Evolutionary conservation across 2,888 invertebrate genomes (phyloP).

Genomic region (Drosophila leonis): DNA sequence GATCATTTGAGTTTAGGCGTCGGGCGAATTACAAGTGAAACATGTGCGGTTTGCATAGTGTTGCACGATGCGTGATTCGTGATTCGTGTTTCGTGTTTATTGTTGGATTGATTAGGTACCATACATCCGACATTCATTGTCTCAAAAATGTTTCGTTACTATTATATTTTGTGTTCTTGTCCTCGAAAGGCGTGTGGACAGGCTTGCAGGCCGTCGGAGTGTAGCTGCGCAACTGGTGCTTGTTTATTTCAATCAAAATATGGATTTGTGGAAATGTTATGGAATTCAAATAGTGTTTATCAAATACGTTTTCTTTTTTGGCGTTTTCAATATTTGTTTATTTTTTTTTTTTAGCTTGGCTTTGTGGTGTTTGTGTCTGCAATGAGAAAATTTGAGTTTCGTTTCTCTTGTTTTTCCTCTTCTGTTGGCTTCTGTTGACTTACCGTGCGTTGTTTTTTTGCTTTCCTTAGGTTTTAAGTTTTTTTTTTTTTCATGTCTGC

Average conservation of each 20-base stretch:
- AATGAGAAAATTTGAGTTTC: background rate
- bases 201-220: background rate
- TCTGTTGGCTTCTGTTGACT: background rate
- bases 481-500: background rate
- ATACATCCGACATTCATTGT: background rate
- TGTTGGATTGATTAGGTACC: background rate
- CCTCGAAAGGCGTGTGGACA: background rate
- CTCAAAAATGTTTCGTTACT: background rate
- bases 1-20: background rate
- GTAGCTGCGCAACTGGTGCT: slow-evolving; percentile 17
- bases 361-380: background rate
- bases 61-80: too few species aligned
- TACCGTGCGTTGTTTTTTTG: background rate
- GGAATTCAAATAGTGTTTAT: slow-evolving; percentile 10
- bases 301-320: background rate
- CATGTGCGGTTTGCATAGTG: background rate
- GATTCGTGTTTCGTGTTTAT: background rate
- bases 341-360: background rate
- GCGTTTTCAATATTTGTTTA: background rate
- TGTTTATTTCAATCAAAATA: background rate
- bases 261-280: background rate
- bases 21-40: background rate
- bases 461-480: background rate
- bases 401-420: background rate
- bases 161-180: background rate